Conservation (phyloP, 2,888 invertebrate species). For the Andrena marginata region DNA sequence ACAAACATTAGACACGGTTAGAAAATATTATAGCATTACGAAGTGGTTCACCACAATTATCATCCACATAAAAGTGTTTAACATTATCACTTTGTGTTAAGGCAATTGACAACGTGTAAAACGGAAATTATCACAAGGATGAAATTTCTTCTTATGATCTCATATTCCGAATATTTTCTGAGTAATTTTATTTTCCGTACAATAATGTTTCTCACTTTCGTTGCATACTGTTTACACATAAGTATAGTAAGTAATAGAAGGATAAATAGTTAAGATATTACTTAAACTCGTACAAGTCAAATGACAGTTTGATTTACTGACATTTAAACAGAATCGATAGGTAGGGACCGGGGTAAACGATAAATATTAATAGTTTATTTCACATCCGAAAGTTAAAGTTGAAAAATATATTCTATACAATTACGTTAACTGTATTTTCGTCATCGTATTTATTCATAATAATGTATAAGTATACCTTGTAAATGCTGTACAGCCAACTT, state of each 20-base stretch:
- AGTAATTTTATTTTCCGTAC: too few relatives aligned
- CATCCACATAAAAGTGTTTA: too few relatives aligned
- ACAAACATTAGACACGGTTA: neutral
- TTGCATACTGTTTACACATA: too few relatives aligned
- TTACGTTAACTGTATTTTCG: conserved; percentile 30
- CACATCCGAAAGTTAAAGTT: conserved; percentile 39
- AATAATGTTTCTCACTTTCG: too few relatives aligned
- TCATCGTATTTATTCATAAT: conserved; percentile 31
- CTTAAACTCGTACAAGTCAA: neutral
- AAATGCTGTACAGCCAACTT: conserved; percentile 27
- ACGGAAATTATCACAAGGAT: too few relatives aligned
- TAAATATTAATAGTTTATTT: conserved; percentile 60
- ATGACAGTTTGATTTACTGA: neutral
- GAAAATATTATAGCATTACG: neutral
- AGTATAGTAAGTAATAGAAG: neutral
- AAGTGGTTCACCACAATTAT: neutral
- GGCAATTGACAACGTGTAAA: too few relatives aligned
- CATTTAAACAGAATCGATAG: neutral
- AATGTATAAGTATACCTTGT: conserved; percentile 13
- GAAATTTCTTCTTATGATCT: too few relatives aligned
- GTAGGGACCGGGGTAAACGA: conserved; percentile 3
- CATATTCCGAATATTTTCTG: too few relatives aligned
- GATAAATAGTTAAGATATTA: neutral
- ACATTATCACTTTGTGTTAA: too few relatives aligned
- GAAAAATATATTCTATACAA: conserved; percentile 52